Percentiles rank a stretch among this genome's conserved stretches.
phyloP scores from a whole-genome alignment of 2,113 vertebrate genomes.

The Peromyscus maniculatus region DNA sequence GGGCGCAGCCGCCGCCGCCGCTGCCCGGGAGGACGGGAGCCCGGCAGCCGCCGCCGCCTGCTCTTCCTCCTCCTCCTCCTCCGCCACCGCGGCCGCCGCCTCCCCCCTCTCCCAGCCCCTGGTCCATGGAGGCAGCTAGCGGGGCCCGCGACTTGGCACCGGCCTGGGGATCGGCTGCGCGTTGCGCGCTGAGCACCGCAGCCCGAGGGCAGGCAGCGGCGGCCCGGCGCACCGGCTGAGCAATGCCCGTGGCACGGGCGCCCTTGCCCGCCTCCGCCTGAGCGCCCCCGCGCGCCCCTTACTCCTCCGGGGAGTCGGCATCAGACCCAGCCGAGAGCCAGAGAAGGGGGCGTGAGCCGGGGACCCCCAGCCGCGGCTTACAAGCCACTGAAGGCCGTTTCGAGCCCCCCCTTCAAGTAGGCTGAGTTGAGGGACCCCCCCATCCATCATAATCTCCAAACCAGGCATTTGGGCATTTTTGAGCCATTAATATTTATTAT shows the following conservation, averaged over 20 bases:
- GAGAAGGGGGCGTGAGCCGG: constrained; percentile 82
- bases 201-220: constrained; percentile 76
- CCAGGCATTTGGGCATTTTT: constrained; percentile 81
- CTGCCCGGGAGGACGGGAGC: constrained; percentile 88
- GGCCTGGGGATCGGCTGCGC: constrained; percentile 83
- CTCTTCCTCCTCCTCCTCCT: constrained; percentile 81
- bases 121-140: constrained; percentile 92
- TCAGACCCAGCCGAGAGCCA: constrained; percentile 62
- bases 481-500: constrained; percentile 83
- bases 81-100: constrained; percentile 87
- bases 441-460: constrained; percentile 74
- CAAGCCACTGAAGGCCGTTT: constrained; percentile 69
- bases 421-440: constrained; percentile 71
- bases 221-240: constrained; percentile 74
- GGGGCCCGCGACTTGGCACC: constrained; percentile 86
- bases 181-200: constrained; percentile 77
- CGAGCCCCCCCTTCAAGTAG: constrained; percentile 66
- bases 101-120: constrained; percentile 87
- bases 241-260: constrained; percentile 76
- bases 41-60: constrained; percentile 87
- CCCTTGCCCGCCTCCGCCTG: constrained; percentile 77
- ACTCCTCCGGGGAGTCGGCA: constrained; percentile 66
- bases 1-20: constrained; percentile 86
- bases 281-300: constrained; percentile 74
- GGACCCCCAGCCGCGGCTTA: constrained; percentile 72